These are phyloP conservation scores for Aphelinus atriplicis DNA, from an alignment of 1,140 invertebrate genomes.

Conservation along the genomic window DNA sequence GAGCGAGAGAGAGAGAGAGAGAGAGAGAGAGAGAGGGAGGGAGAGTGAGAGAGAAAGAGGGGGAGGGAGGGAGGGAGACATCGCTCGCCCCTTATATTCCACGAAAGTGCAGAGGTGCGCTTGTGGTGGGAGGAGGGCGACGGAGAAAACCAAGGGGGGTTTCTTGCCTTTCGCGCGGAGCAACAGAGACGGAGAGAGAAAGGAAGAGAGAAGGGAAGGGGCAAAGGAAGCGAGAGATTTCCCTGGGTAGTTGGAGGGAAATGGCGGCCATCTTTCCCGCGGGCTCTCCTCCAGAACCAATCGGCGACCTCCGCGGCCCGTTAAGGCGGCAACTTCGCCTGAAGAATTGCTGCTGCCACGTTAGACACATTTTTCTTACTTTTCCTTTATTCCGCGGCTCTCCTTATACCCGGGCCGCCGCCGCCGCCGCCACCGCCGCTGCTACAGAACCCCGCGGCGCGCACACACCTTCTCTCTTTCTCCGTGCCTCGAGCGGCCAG, in stretches of 20 bases:
- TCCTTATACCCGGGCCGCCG: slow-evolving; percentile 19
- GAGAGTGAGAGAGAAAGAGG: slow-evolving; percentile 17
- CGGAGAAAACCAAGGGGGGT: slow-evolving; percentile 35
- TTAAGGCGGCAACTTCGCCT: slow-evolving; percentile 67
- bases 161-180: slow-evolving; percentile 29
- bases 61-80: slow-evolving; percentile 19
- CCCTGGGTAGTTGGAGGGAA: slow-evolving; percentile 66
- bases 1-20: slow-evolving; percentile 1
- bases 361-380: slow-evolving; percentile 69
- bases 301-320: slow-evolving; percentile 60
- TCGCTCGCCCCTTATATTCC: slow-evolving; percentile 35
- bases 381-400: slow-evolving; percentile 64
- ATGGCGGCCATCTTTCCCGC: slow-evolving; percentile 67
- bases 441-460: slow-evolving; percentile 33
- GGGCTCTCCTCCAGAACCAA: slow-evolving; percentile 66
- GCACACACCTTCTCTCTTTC: slow-evolving; percentile 18
- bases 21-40: slow-evolving; percentile 12
- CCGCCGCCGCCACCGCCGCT: too few species aligned
- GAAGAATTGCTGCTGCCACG: slow-evolving; percentile 67
- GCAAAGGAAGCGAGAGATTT: slow-evolving; percentile 53
- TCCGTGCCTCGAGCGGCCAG: neutral
- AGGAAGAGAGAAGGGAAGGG: slow-evolving; percentile 15
- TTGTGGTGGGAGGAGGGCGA: neutral
- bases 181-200: slow-evolving; percentile 37
- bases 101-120: slow-evolving; percentile 34